phyloP scores from a whole-genome alignment of 2,797 vertebrate species.

The Chiloscyllium punctatum region DNA sequence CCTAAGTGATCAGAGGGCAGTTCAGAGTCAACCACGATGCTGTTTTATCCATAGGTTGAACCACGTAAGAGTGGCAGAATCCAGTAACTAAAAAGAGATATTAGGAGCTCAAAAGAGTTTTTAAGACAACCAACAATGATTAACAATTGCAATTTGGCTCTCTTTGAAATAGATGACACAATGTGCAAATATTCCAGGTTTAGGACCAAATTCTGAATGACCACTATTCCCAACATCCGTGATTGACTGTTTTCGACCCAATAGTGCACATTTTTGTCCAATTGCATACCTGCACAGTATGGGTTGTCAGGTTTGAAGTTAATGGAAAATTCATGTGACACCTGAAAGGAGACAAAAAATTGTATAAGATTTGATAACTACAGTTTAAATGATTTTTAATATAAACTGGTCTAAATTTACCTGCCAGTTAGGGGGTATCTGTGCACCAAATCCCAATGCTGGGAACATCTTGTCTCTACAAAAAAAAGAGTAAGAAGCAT shows the following conservation, averaged over 20 bases:
- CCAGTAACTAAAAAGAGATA: too few species aligned
- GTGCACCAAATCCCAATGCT: conserved; percentile 93
- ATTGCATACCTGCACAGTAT: conserved; percentile 73
- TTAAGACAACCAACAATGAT: too few species aligned
- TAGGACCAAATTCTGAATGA: background rate
- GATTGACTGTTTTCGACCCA: background rate
- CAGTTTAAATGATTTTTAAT: background rate
- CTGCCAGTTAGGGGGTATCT: conserved; percentile 87
- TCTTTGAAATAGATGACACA: background rate
- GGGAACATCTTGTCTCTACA: conserved; percentile 96
- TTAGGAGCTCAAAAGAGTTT: too few species aligned
- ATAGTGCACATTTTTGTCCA: background rate
- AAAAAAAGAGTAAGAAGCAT: conserved; percentile 43
- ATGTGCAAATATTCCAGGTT: background rate
- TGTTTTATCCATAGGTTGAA: too few species aligned
- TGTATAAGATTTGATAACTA: background rate
- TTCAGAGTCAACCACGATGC: too few species aligned
- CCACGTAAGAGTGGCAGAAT: too few species aligned
- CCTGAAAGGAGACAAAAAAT: conserved; percentile 57
- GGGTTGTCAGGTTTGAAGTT: conserved; percentile 85
- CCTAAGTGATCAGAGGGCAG: too few species aligned
- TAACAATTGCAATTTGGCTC: background rate
- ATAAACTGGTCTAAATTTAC: conserved; percentile 53
- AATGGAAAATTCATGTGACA: conserved; percentile 91
- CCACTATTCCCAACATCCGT: background rate